Base-by-base conservation (phyloP, 2,113 vertebrate species). In the Kryptolebias marmoratus region DNA sequence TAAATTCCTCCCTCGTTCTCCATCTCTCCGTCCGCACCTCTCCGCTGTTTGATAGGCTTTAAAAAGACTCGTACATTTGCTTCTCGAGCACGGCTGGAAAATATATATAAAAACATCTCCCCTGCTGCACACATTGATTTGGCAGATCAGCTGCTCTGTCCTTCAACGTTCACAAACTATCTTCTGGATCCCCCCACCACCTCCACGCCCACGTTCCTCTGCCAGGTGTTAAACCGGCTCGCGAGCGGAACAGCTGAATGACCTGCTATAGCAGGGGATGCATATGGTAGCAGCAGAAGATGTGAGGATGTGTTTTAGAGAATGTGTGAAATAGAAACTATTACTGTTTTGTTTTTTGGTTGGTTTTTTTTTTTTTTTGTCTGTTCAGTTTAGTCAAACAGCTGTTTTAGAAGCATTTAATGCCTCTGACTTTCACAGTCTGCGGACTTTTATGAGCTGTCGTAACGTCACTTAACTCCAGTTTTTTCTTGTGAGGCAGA, bases 101-200 rank as follows among this genome's bases (percentile, higher is more conserved):
- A 71, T 58, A 50, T 45, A 57, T 39, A 76, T 57, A 56, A 54
- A 75, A 56, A 55, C 22, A 39, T 39, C 66, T 82, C 71, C 58
- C 57, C 28, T 72, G 81, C 81, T 71, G 73, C 67, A 67, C 10
- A 16, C 70, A 82, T 80, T 64, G 83, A 80, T 86, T 77, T 66
- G 71, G 67, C 71, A 63, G 67, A 79, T 75, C 77, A 68, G 72
- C 65, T 57, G 69, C 75, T 42, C 22, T 31, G 65, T 74, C 69
- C 61, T 56, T 22, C n/a, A 16, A 62, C 76, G 44, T 22, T 48
- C 61, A 49, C 58, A 71, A 73, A 79, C 70, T 73, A 56, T 52
- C 68, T 49, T 7, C 47, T 63, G 65, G 61, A 77, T 53, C 47
- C 64, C 32, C 69, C 68, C 45, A 71, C 16, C 28, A 67, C 64